Percentiles rank a stretch among this genome's conserved stretches.
These are phyloP conservation scores for Heliopora coerulea DNA, from an alignment of 92 coral and sea anemone genomes.

Conservation along the genomic window DNA sequence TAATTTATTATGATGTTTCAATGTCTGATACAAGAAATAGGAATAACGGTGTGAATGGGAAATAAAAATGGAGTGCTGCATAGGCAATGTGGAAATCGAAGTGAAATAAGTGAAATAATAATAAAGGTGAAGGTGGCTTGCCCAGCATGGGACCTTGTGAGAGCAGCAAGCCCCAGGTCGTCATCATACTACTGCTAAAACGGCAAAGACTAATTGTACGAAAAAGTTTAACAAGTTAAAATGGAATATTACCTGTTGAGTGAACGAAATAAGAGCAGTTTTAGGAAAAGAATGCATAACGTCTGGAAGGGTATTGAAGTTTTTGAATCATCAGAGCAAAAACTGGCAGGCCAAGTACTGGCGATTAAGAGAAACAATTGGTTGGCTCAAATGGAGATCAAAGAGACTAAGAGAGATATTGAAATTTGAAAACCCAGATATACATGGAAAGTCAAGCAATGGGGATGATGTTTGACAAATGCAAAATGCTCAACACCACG, in stretches of 20 bases:
- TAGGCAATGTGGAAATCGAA: too few relatives aligned
- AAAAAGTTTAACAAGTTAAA: slow-evolving; percentile 1
- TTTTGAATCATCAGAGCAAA: neutral
- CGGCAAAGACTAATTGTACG: neutral
- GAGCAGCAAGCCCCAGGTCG: neutral
- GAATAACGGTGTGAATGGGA: neutral
- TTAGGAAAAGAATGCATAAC: neutral
- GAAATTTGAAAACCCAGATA: too few relatives aligned
- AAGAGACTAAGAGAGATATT: slow-evolving; percentile 12
- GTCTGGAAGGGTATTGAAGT: slow-evolving; percentile 24
- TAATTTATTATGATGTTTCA: neutral
- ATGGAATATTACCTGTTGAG: slow-evolving; percentile 9
- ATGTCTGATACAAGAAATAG: neutral
- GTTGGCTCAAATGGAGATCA: neutral
- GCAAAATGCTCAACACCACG: too few relatives aligned
- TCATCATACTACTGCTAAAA: slow-evolving; percentile 20
- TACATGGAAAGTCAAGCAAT: too few relatives aligned
- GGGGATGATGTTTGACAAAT: too few relatives aligned
- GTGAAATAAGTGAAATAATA: too few relatives aligned
- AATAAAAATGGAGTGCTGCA: too few relatives aligned
- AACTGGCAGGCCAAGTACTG: too few relatives aligned
- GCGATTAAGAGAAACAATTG: slow-evolving; percentile 9
- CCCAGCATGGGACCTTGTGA: neutral
- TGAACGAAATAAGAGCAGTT: slow-evolving; percentile 17
- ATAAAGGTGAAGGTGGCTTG: neutral